Evolutionary conservation across 1,140 invertebrate genomes (phyloP).

Genomic region (Pomphorhynchus laevis): DNA sequence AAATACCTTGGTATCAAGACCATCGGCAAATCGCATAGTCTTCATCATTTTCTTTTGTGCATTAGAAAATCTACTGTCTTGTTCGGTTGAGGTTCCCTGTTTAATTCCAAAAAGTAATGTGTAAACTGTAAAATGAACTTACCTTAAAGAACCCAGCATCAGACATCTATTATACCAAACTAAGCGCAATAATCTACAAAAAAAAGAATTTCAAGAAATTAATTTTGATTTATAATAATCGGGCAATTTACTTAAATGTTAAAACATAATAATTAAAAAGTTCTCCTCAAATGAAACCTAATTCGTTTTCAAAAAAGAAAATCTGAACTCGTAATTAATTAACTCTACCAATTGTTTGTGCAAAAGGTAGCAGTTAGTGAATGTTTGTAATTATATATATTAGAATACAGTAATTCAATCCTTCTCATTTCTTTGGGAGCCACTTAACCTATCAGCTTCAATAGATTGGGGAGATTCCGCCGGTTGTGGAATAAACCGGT

Average conservation of each 20-base stretch:
- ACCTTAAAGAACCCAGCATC: constrained; percentile 9
- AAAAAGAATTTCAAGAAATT: constrained; percentile 6
- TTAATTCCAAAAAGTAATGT: constrained; percentile 13
- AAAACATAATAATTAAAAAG: no score
- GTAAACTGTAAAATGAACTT: background rate
- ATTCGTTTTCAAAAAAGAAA: no score
- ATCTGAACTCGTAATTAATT: no score
- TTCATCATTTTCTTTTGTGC: constrained; percentile 96
- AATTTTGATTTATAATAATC: background rate
- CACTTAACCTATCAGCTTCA: no score
- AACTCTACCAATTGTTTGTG: no score
- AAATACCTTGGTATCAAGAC: constrained; percentile 42
- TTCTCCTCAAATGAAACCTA: no score
- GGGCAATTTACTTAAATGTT: background rate
- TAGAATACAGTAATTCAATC: no score
- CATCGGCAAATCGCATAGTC: constrained; percentile 82
- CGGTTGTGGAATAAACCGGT: no score
- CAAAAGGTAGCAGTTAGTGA: no score
- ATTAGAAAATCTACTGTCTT: constrained; percentile 88
- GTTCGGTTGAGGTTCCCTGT: constrained; percentile 77
- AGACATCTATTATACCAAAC: constrained; percentile 1
- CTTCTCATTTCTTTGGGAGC: no score
- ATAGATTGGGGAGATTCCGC: no score
- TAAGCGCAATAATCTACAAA: background rate
- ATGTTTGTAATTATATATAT: no score